phyloP scores from a whole-genome alignment of 30 jellyfish, hydroid and myxozoan species.

The Clytia hemisphaerica region DNA sequence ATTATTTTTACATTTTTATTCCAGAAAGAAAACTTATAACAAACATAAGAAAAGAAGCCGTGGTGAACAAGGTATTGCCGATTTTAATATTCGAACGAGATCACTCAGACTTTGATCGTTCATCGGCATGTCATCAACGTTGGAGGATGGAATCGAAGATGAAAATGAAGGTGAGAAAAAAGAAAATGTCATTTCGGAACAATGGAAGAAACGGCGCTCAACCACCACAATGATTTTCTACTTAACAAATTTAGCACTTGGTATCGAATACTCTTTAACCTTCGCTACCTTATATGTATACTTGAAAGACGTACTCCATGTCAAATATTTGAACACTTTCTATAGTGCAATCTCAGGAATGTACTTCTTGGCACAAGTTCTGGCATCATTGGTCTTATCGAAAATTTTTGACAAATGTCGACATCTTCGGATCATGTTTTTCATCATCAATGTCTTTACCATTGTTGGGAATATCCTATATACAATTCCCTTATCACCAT shows the following conservation, averaged over 20 bases:
- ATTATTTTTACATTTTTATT: no score
- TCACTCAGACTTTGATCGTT: no score
- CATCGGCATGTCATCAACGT: no score
- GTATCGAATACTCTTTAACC: background rate
- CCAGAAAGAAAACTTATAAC: no score
- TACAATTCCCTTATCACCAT: constrained; percentile 9
- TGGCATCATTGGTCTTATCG: background rate
- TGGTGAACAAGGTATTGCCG: no score
- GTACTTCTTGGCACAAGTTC: background rate
- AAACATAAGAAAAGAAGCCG: no score
- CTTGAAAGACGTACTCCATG: background rate
- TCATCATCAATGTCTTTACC: background rate
- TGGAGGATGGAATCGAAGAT: no score
- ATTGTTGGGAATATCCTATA: constrained; percentile 7
- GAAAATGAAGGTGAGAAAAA: no score
- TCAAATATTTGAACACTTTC: background rate
- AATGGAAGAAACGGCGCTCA: background rate
- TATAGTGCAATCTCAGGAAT: background rate
- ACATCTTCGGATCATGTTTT: background rate
- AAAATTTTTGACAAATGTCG: background rate
- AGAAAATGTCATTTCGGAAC: no score
- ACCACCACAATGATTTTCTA: background rate
- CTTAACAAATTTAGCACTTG: background rate
- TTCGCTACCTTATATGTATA: background rate
- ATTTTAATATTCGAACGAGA: no score